phyloP scores from a whole-genome alignment of 2,888 invertebrate genomes.

The Xestia xanthographa region DNA sequence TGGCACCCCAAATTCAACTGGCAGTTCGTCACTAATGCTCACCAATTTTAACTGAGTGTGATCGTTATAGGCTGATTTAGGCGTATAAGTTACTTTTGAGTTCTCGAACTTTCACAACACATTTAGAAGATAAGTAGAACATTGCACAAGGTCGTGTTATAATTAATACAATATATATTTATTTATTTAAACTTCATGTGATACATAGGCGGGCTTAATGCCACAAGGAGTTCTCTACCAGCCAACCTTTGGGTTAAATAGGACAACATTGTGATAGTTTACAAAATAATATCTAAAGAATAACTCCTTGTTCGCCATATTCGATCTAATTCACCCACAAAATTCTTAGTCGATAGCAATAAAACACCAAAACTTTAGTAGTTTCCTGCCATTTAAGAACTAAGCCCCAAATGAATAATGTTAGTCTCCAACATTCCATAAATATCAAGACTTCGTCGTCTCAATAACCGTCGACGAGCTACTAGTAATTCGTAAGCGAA shows the following conservation, averaged over 20 bases:
- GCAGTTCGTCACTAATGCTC: no score
- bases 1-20: no score
- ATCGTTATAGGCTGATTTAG: background rate
- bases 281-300: no score
- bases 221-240: no score
- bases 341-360: background rate
- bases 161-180: background rate
- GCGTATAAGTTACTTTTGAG: background rate
- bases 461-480: slow-evolving; percentile 39
- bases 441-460: slow-evolving; percentile 47
- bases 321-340: background rate
- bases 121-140: background rate
- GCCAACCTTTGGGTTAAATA: no score
- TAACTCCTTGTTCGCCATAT: no score
- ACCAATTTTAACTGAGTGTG: no score
- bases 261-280: no score
- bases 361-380: background rate
- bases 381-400: slow-evolving; percentile 15
- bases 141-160: background rate
- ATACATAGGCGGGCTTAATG: no score
- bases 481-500: slow-evolving; percentile 52
- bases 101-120: background rate
- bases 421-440: slow-evolving; percentile 42
- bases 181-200: no score
- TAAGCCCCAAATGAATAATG: slow-evolving; percentile 8